phyloP scores from a whole-genome alignment of 2,888 invertebrate genomes.

The Holacanthella duospinosa region DNA sequence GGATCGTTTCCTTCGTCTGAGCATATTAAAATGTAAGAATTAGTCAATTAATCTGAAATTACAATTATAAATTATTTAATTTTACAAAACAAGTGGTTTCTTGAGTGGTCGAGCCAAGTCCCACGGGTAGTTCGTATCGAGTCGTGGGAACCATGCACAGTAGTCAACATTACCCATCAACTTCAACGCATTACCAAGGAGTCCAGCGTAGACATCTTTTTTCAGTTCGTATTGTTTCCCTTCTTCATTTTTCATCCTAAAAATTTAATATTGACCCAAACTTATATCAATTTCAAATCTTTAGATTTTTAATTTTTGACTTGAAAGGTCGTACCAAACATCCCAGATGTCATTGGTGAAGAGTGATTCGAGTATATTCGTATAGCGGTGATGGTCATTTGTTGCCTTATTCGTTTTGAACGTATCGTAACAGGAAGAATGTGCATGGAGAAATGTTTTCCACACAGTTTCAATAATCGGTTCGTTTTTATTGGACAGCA shows the following conservation, averaged over 20 bases:
- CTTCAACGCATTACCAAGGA: slow-evolving; percentile 24
- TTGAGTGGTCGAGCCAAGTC: too few relatives aligned
- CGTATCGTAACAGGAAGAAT: slow-evolving; percentile 21
- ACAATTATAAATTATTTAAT: too few relatives aligned
- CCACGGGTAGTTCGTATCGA: slow-evolving; percentile 25
- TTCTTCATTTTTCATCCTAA: neutral
- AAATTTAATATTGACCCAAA: too few relatives aligned
- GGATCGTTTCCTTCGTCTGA: too few relatives aligned
- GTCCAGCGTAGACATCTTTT: slow-evolving; percentile 18
- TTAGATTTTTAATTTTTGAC: neutral
- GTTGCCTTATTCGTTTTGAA: slow-evolving; percentile 15
- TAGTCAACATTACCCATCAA: slow-evolving; percentile 22
- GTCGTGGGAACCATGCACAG: slow-evolving; percentile 20
- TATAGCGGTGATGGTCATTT: slow-evolving; percentile 30
- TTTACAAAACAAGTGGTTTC: too few relatives aligned
- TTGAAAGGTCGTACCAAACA: slow-evolving; percentile 20
- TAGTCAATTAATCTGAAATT: too few relatives aligned
- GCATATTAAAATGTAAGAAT: too few relatives aligned
- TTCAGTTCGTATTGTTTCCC: slow-evolving; percentile 2
- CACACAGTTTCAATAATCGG: slow-evolving; percentile 32
- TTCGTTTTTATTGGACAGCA: slow-evolving; percentile 13
- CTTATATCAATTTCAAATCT: too few relatives aligned
- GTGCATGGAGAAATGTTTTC: slow-evolving; percentile 28
- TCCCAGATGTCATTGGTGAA: slow-evolving; percentile 28
- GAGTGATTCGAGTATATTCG: slow-evolving; percentile 24